A percentile compares a stretch with the other conserved stretches of the same genome.
Conservation (phyloP, 2,888 invertebrate species). For the Brachylomia viminalis region DNA sequence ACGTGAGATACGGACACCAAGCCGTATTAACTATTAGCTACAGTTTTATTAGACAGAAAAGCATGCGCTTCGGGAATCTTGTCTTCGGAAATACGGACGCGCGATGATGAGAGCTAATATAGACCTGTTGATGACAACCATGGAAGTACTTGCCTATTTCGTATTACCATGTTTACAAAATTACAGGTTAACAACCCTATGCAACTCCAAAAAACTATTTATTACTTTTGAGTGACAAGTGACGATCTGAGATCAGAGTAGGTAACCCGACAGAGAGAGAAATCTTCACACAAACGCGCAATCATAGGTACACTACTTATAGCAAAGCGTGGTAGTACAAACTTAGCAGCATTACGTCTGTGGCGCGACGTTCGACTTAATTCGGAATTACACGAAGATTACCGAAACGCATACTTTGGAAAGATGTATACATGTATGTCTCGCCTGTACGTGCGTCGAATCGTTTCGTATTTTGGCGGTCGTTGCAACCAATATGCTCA, state of each 20-base stretch:
- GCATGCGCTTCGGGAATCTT: not conserved
- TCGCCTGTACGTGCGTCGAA: conserved; percentile 37
- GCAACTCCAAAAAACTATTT: not conserved
- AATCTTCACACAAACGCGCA: not conserved
- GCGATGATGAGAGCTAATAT: too few species aligned
- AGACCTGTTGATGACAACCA: not conserved
- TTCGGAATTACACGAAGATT: not conserved
- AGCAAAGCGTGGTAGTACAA: not conserved
- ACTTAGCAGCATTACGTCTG: not conserved
- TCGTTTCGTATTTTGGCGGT: conserved; percentile 55
- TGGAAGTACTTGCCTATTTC: not conserved
- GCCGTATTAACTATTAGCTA: not conserved
- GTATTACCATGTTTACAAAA: not conserved
- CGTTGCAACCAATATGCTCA: conserved; percentile 55
- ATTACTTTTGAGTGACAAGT: not conserved
- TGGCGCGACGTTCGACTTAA: not conserved
- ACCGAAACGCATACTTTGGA: not conserved
- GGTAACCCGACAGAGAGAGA: not conserved
- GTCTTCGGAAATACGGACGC: not conserved
- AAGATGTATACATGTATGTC: not conserved
- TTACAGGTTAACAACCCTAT: not conserved
- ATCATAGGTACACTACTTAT: not conserved
- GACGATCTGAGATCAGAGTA: not conserved
- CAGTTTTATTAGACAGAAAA: not conserved
- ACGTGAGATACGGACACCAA: not conserved